Base-by-base conservation (phyloP, 2,113 vertebrate genomes). In the Tenebrosternarchus preto region DNA sequence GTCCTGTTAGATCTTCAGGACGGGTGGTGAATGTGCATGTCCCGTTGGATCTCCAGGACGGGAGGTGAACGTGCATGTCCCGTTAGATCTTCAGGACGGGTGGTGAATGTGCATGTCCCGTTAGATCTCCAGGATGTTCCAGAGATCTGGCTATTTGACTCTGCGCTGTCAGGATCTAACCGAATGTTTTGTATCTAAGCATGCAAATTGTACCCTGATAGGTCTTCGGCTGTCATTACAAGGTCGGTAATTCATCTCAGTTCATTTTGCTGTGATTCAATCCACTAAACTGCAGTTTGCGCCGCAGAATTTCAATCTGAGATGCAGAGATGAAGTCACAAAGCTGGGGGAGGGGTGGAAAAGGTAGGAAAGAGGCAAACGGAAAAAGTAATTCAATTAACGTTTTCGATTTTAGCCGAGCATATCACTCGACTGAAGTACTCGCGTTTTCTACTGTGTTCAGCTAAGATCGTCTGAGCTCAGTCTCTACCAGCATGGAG, bases 281-380 rank as follows among this genome's bases (percentile, higher is more conserved):
- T 17, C 43, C 76, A 78, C 24, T 78, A 68, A 78, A 46, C 76
- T 43, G 55, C 66, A 60, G 59, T 78, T 78, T 78, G 64, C 53
- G 56, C 46, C 43, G 56, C 39, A 46, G 57, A 78, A n/a, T 56
- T 36, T 56, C 31, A 43, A 22, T 39, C 76, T 70, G 33, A 70
- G 70, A 78, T 46, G 33, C 55, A 36, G 15, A 56, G 12, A 19
- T 60, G 33, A n/a, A n/a, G n/a, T n/a, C 16, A 0, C 17, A 69
- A 69, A 39, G 53, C 55, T 46, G 53, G 11, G 19, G 16, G 55
- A 60, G 22, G 50, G 19, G 53, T n/a, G 6, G 25, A 20, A 33
- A 22, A 11, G 27, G 24, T 57, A 8, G 19, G 15, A 43, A 25
- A 33, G 16, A 11, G 27, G 24, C 39, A 4, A 33, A 36, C 20